Evolutionary conservation across 2,113 vertebrate species (phyloP), one percentile per base, ranked within the genome.

Genomic region (Centropus bengalensis): DNA sequence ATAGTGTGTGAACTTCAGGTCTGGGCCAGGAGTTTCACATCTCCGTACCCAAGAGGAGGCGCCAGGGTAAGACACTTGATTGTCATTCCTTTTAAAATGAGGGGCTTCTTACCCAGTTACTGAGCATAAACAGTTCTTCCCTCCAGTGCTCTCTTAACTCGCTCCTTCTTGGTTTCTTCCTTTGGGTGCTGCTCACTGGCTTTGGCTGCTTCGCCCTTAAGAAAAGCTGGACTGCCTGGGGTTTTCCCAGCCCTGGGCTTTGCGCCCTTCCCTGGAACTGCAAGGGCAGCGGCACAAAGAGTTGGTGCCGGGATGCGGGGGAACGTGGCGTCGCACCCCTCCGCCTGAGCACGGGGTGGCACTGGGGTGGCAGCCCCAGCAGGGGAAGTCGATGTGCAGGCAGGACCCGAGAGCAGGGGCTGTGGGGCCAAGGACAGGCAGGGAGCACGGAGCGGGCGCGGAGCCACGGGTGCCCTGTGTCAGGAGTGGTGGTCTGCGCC

Each of bases 231-330:
- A 5, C 2, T 1, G 9, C 18, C 6, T 8, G 55, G 16, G 51
- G 68, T 22, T 47, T 51, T 20, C 13, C 28, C 49, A n/a, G 49
- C 63, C 38, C 14, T 28, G 60, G 69, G n/a, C 28, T 38, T 45
- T 71, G 47, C 12, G 16, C 15, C 36, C 33, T 56, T 32, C 58
- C 23, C 42, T 1, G 14, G 33, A 51, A 12, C 52, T 28, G 18
- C 1, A 1, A 23, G 51, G 28, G 33, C 26, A 2, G 6, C 56
- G 9, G 15, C 2, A 0, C n/a, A 3, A 8, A 47, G 40, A 2
- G 42, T 9, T 23, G 26, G 10, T 9, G 3, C 2, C 3, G 26
- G 42, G 3, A 36, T 36, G 36, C 36, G 36, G 36, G 36, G 36
- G 36, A 36, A 36, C 36, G 9, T 7, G 9, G 36, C 36, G 9